Evolutionary conservation across 2,797 vertebrate genomes (phyloP).

Genomic region (Pelochelys cantorii): DNA sequence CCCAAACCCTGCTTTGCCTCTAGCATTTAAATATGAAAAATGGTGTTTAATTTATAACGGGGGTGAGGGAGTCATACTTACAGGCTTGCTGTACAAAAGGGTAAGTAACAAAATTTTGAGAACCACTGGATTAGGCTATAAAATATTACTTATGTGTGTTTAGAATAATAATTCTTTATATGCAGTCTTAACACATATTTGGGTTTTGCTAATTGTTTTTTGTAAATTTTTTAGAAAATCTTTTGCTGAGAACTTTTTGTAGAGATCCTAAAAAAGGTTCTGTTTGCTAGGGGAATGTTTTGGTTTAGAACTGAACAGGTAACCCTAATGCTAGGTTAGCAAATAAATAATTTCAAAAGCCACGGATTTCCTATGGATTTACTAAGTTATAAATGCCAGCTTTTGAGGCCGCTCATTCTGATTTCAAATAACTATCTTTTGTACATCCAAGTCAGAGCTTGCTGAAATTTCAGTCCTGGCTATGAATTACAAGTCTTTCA

Average conservation of each 20-base stretch:
- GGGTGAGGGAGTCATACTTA: too few species aligned
- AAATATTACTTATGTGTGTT: not conserved
- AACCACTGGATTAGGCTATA: not conserved
- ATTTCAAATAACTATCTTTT: not conserved
- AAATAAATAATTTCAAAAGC: not conserved
- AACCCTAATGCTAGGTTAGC: not conserved
- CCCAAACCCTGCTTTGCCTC: too few species aligned
- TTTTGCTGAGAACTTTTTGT: not conserved
- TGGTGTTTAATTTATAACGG: too few species aligned
- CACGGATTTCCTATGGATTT: not conserved
- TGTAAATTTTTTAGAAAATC: not conserved
- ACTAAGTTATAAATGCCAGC: not conserved
- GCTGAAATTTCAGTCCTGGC: not conserved
- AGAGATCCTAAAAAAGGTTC: not conserved
- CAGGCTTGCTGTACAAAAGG: too few species aligned
- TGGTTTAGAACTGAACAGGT: not conserved
- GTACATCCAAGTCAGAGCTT: not conserved
- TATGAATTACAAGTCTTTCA: not conserved
- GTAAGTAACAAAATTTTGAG: too few species aligned
- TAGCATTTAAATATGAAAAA: too few species aligned
- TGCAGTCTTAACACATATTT: not conserved
- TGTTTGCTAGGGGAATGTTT: not conserved
- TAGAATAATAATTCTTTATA: not conserved
- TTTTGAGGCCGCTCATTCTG: not conserved
- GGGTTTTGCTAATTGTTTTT: not conserved